Conservation (phyloP, 2,888 invertebrate genomes). For the Sminthurides aquaticus region DNA sequence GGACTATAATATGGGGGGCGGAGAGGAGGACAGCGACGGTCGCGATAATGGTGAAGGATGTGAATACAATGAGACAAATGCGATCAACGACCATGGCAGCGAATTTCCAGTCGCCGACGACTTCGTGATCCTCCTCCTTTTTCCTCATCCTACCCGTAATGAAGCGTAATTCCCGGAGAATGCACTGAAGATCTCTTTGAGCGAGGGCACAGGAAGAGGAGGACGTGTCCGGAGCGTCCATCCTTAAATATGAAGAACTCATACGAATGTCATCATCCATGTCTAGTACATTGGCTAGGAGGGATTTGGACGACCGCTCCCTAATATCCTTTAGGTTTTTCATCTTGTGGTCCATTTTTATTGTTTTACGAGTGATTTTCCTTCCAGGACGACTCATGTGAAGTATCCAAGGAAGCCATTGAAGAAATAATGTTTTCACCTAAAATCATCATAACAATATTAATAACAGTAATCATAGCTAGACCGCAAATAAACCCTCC, state of each 20-base stretch:
- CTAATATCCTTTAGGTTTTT: slow-evolving; percentile 78
- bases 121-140: slow-evolving; percentile 85
- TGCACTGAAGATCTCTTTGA: slow-evolving; percentile 68
- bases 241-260: slow-evolving; percentile 51
- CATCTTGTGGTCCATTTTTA: slow-evolving; percentile 84
- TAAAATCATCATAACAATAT: slow-evolving; percentile 46
- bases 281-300: slow-evolving; percentile 89
- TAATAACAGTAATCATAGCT: neutral
- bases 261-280: slow-evolving; percentile 86
- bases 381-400: slow-evolving; percentile 93
- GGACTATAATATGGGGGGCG: slow-evolving; percentile 91
- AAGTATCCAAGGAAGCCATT: slow-evolving; percentile 95
- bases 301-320: slow-evolving; percentile 86
- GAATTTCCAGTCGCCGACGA: slow-evolving; percentile 95
- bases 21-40: slow-evolving; percentile 84
- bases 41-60: slow-evolving; percentile 85
- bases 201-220: slow-evolving; percentile 44
- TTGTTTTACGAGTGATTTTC: slow-evolving; percentile 82
- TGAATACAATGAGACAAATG: slow-evolving; percentile 92
- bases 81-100: slow-evolving; percentile 97
- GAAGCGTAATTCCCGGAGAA: slow-evolving; percentile 86
- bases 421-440: slow-evolving; percentile 90
- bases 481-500: neutral
- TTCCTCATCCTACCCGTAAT: slow-evolving; percentile 90
- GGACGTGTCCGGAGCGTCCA: slow-evolving; percentile 44